A percentile compares a stretch with the other conserved stretches of the same genome.
These are phyloP conservation scores for Pungitius pungitius DNA, from an alignment of 2,113 vertebrate species.

Conservation along the genomic window DNA sequence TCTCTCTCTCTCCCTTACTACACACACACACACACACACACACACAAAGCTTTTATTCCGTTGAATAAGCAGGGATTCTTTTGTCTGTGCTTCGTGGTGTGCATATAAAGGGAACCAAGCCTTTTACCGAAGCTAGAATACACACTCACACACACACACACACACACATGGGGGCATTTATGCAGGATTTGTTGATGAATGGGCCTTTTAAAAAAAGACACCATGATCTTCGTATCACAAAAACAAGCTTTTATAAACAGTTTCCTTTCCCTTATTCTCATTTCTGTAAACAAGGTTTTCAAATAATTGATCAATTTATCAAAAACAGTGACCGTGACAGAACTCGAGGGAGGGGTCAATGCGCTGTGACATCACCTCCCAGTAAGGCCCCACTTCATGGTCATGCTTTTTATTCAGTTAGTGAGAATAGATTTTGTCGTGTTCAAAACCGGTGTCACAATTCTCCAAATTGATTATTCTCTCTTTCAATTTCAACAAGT, in stretches of 20 bases:
- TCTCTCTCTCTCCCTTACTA: not conserved
- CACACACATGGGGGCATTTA: slow-evolving; percentile 6
- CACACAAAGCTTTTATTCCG: slow-evolving; percentile 71
- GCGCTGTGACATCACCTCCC: not conserved
- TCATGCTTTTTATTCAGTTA: not conserved
- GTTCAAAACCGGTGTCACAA: not conserved
- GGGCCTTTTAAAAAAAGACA: not conserved
- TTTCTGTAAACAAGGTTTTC: not conserved
- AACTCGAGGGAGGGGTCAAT: not conserved
- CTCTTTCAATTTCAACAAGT: no score
- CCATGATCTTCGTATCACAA: not conserved
- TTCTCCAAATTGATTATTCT: no score
- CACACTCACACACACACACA: slow-evolving; percentile 12
- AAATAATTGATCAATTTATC: not conserved
- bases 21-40: slow-evolving; percentile 49
- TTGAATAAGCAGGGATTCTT: slow-evolving; percentile 72
- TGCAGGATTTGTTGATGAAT: not conserved
- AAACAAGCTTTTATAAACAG: not conserved
- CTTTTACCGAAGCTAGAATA: slow-evolving; percentile 44
- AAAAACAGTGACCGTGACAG: not conserved
- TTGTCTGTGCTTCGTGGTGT: slow-evolving; percentile 63
- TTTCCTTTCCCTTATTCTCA: not conserved
- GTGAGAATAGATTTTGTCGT: not conserved
- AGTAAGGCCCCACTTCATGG: not conserved
- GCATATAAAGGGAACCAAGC: slow-evolving; percentile 72